Evolutionary conservation across 2,113 vertebrate genomes (phyloP).

Genomic region (Hipposideros armiger): DNA sequence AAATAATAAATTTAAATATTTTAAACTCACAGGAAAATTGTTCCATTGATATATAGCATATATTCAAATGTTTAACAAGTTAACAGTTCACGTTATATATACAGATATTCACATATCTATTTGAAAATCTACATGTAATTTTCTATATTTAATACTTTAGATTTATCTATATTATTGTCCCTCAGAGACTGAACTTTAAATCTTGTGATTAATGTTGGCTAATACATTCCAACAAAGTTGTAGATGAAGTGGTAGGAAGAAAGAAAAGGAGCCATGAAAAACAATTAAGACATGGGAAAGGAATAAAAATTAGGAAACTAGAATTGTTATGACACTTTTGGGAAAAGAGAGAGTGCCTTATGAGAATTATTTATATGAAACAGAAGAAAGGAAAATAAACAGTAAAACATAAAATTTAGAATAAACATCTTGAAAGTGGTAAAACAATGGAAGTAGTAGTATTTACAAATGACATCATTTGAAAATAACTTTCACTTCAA

Average conservation of each 20-base stretch:
- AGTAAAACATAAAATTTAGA: neutral
- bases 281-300: constrained; percentile 14
- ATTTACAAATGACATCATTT: neutral
- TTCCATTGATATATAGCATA: neutral
- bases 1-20: constrained; percentile 13
- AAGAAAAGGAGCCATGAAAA: constrained; percentile 46
- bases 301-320: constrained; percentile 17
- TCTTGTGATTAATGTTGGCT: neutral
- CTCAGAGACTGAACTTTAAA: constrained; percentile 40
- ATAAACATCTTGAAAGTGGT: neutral
- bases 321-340: neutral
- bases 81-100: neutral
- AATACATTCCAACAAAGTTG: constrained; percentile 25
- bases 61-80: neutral
- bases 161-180: neutral
- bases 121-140: neutral
- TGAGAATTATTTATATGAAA: constrained; percentile 9
- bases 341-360: neutral
- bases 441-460: neutral
- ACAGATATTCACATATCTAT: neutral
- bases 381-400: neutral
- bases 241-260: constrained; percentile 23
- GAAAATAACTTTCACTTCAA: neutral
- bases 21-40: neutral
- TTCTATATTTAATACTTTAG: constrained; percentile 24